phyloP scores from a whole-genome alignment of 2,113 vertebrate genomes.

The Protobothrops flavoviridis region DNA sequence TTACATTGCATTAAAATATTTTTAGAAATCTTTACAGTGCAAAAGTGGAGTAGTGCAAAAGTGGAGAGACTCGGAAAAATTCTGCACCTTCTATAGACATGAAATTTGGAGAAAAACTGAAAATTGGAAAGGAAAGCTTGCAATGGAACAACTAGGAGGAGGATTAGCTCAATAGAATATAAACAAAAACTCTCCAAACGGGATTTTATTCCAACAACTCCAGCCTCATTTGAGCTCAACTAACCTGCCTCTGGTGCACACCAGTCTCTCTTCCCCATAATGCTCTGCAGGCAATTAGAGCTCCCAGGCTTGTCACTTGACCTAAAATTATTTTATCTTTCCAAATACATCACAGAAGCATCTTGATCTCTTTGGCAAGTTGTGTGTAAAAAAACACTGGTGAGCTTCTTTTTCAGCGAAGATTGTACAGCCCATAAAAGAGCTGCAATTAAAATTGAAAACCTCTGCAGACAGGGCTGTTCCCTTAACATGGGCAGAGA shows the following conservation, averaged over 20 bases:
- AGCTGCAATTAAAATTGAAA: not conserved
- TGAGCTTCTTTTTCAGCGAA: not conserved
- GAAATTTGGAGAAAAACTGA: not conserved
- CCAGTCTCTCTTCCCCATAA: no score
- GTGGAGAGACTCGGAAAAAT: no score
- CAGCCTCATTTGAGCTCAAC: not conserved
- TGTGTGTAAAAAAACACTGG: no score
- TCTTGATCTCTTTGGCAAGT: not conserved
- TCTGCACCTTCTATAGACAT: not conserved
- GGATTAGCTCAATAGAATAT: not conserved
- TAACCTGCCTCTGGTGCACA: no score
- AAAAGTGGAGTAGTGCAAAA: no score
- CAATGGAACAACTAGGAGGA: not conserved
- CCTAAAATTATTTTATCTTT: not conserved
- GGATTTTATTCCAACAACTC: no score
- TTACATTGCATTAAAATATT: no score
- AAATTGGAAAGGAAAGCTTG: not conserved
- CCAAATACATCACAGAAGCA: not conserved
- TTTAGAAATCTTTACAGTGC: no score
- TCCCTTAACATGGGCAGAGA: not conserved
- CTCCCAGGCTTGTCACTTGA: not conserved
- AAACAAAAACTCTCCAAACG: not conserved
- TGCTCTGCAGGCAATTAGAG: not conserved
- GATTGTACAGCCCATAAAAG: not conserved
- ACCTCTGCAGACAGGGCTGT: not conserved